Evolutionary conservation across 2,888 invertebrate species (phyloP).

Genomic region (Sinohyriopsis cumingii): DNA sequence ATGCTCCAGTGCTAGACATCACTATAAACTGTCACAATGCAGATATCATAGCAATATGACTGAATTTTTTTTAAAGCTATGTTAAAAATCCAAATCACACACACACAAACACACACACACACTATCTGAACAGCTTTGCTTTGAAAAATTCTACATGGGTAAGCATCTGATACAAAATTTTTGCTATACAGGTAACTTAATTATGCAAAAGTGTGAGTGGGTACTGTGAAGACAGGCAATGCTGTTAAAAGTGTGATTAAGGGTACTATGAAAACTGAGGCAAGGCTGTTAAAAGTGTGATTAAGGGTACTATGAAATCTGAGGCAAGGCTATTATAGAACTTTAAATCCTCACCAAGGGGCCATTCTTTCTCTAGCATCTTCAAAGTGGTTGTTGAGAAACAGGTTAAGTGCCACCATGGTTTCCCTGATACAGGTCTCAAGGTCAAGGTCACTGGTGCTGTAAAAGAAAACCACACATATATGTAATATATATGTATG

Average conservation of each 20-base stretch:
- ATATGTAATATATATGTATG: too few relatives aligned
- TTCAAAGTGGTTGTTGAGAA: conserved; percentile 92
- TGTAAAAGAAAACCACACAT: conserved; percentile 15
- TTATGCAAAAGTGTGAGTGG: not conserved
- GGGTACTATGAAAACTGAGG: not conserved
- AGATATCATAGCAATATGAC: too few relatives aligned
- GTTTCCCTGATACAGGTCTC: conserved; percentile 84
- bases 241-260: not conserved
- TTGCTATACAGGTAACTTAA: not conserved
- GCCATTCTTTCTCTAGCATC: conserved; percentile 86
- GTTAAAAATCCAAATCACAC: too few relatives aligned
- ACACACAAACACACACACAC: too few relatives aligned
- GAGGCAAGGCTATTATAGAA: not conserved
- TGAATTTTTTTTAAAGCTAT: too few relatives aligned
- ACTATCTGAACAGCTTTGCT: too few relatives aligned
- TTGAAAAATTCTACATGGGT: too few relatives aligned
- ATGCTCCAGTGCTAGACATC: too few relatives aligned
- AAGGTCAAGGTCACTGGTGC: conserved; percentile 70
- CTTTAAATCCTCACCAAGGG: conserved; percentile 78
- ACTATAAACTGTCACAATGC: too few relatives aligned
- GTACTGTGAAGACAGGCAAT: not conserved
- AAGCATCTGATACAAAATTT: too few relatives aligned
- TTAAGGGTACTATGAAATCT: not conserved
- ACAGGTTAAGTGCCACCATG: conserved; percentile 86
- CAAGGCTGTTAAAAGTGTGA: not conserved